These are phyloP conservation scores for Panthera leo DNA, from an alignment of 2,113 vertebrate species.

Conservation along the genomic window DNA sequence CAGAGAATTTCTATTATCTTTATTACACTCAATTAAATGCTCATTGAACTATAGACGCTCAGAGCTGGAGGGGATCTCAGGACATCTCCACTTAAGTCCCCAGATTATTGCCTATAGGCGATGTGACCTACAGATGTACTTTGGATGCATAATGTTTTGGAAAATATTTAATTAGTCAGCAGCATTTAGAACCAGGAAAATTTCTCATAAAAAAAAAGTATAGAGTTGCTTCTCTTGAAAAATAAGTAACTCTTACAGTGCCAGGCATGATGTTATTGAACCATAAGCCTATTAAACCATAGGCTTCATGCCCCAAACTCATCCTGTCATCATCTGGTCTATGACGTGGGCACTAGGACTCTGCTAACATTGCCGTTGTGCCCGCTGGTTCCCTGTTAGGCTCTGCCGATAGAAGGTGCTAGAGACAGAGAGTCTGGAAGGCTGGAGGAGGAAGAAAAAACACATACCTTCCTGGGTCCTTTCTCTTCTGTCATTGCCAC, in stretches of 20 bases:
- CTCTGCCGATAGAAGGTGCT: background rate
- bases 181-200: background rate
- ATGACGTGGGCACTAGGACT: background rate
- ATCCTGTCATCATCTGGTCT: background rate
- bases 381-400: background rate
- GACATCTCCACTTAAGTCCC: background rate
- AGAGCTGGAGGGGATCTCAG: background rate
- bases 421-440: background rate
- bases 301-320: background rate
- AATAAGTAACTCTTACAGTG: background rate
- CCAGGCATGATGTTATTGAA: background rate
- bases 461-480: background rate
- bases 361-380: background rate
- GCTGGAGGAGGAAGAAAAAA: background rate
- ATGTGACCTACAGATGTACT: background rate
- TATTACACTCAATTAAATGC: background rate
- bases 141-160: background rate
- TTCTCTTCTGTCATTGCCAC: background rate
- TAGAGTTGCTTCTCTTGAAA: background rate
- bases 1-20: background rate
- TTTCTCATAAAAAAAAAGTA: background rate
- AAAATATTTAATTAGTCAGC: background rate
- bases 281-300: background rate
- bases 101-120: background rate
- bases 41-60: background rate